Conservation (phyloP, 2,113 vertebrate genomes). For the Strix uralensis region DNA sequence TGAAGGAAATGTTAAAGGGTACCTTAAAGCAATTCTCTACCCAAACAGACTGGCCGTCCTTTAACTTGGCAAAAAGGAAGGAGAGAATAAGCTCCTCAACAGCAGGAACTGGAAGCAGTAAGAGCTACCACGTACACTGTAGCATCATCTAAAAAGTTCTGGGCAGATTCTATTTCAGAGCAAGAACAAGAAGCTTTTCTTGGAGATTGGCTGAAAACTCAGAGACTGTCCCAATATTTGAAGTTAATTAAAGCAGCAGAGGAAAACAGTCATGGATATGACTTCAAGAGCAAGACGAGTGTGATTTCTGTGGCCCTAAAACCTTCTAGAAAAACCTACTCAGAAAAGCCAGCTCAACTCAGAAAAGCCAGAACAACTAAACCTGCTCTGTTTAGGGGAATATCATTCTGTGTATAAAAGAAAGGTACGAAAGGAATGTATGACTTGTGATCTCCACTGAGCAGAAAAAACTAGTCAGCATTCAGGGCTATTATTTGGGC, state of each 20-base stretch:
- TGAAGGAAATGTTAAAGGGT: not conserved
- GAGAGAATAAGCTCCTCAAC: not conserved
- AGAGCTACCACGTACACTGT: not conserved
- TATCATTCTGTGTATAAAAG: not conserved
- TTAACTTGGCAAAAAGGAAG: not conserved
- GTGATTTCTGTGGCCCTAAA: not conserved
- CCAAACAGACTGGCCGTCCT: not conserved
- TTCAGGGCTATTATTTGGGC: not conserved
- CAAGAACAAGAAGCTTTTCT: not conserved
- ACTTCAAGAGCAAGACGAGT: not conserved
- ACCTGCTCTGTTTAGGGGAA: not conserved
- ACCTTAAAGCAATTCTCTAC: not conserved
- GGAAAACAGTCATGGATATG: not conserved
- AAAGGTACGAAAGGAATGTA: not conserved
- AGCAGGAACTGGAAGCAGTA: not conserved
- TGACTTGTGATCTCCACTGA: not conserved
- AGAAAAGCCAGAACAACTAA: not conserved
- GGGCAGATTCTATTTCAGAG: not conserved
- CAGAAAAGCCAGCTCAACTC: not conserved
- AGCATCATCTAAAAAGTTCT: not conserved
- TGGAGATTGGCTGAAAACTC: not conserved
- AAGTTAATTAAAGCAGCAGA: not conserved
- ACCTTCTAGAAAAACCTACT: not conserved
- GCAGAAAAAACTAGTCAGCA: not conserved
- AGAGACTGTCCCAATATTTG: not conserved